These are phyloP conservation scores for Autographa gamma DNA, from an alignment of 2,888 invertebrate species.

Conservation along the genomic window DNA sequence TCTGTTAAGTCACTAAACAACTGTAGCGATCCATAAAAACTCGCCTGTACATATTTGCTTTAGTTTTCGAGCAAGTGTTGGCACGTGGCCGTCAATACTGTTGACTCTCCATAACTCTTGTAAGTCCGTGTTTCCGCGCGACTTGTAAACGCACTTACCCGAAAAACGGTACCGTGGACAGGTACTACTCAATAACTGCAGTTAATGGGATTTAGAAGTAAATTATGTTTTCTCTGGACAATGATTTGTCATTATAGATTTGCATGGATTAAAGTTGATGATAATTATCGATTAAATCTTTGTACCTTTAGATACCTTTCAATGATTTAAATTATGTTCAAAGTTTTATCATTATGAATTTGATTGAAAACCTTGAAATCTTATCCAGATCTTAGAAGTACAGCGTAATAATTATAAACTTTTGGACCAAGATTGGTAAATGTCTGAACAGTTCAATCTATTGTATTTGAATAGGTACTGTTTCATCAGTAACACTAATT, in stretches of 20 bases:
- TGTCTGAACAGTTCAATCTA: not conserved
- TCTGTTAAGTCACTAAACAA: slow-evolving; percentile 53
- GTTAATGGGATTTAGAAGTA: not conserved
- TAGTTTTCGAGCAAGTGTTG: slow-evolving; percentile 49
- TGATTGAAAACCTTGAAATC: no score
- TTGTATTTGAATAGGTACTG: not conserved
- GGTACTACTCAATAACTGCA: not conserved
- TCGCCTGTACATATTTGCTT: slow-evolving; percentile 43
- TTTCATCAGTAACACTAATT: not conserved
- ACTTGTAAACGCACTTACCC: slow-evolving; percentile 73
- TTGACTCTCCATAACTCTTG: slow-evolving; percentile 70
- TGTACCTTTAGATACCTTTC: no score
- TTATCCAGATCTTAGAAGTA: no score
- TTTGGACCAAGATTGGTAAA: no score
- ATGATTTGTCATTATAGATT: no score
- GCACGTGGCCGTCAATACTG: slow-evolving; percentile 57
- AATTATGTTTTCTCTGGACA: not conserved
- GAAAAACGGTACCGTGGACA: slow-evolving; percentile 66
- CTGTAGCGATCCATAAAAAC: slow-evolving; percentile 57
- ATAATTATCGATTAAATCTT: no score
- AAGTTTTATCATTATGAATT: no score
- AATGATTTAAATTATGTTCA: no score
- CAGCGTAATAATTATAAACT: no score
- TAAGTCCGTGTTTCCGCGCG: slow-evolving; percentile 73
- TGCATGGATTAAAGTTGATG: no score